Conservation (phyloP, 2,113 vertebrate genomes). For the Macroglossus sobrinus region DNA sequence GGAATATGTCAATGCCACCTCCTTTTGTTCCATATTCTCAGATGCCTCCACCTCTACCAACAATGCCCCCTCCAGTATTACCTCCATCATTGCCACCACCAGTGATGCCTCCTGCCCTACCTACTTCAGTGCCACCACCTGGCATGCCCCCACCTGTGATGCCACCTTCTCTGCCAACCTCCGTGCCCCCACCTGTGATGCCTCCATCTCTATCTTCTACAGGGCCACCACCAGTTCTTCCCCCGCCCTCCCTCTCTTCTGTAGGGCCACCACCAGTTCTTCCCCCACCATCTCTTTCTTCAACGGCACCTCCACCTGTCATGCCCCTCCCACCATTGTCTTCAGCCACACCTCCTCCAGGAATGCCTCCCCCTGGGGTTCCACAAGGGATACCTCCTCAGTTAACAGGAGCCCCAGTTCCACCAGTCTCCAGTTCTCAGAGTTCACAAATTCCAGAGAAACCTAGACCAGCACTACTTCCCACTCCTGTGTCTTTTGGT, state of each 20-base stretch:
- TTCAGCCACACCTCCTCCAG: conserved; percentile 74
- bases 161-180: conserved; percentile 69
- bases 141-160: conserved; percentile 74
- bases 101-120: conserved; percentile 70
- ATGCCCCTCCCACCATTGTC: conserved; percentile 61
- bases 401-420: conserved; percentile 69
- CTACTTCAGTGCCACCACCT: conserved; percentile 58
- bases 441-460: conserved; percentile 79
- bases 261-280: conserved; percentile 67
- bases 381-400: conserved; percentile 77
- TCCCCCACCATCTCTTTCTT: conserved; percentile 68
- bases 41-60: conserved; percentile 81
- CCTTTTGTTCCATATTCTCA: conserved; percentile 87
- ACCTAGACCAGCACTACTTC: conserved; percentile 81
- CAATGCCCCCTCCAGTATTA: conserved; percentile 76
- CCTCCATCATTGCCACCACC: conserved; percentile 80
- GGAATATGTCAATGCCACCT: conserved; percentile 84
- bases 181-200: conserved; percentile 72
- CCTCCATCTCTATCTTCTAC: conserved; percentile 69
- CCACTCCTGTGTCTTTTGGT: conserved; percentile 82
- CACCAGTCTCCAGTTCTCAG: conserved; percentile 77
- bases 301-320: conserved; percentile 72
- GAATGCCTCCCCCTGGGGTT: conserved; percentile 70
- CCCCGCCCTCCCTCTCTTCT: conserved; percentile 69
- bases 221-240: conserved; percentile 68